Evolutionary conservation across 2,888 invertebrate genomes (phyloP).

Genomic region (Atherix ibis): DNA sequence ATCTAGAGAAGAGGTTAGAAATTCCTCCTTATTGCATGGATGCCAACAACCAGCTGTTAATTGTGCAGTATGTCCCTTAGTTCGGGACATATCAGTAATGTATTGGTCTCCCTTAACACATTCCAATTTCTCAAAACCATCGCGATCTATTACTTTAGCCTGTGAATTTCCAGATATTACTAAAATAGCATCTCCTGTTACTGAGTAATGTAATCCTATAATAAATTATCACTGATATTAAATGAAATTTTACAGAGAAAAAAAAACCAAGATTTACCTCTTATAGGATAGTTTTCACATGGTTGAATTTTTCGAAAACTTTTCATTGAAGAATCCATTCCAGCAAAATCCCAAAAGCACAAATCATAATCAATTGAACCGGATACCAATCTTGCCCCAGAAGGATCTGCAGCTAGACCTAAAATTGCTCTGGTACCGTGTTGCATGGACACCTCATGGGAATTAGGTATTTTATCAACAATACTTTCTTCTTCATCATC

Average conservation of each 20-base stretch:
- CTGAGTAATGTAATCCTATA: conserved; percentile 56
- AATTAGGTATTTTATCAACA: conserved; percentile 50
- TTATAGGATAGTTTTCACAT: conserved; percentile 90
- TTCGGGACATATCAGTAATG: conserved; percentile 81
- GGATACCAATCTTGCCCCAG: conserved; percentile 72
- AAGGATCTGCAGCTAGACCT: conserved; percentile 81
- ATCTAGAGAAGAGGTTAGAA: conserved; percentile 87
- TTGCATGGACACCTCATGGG: conserved; percentile 65
- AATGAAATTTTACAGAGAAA: not conserved
- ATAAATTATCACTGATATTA: not conserved
- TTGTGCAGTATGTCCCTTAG: conserved; percentile 88
- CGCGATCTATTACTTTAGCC: conserved; percentile 86
- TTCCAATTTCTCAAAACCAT: conserved; percentile 85
- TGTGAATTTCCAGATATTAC: conserved; percentile 85
- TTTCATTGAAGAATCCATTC: conserved; percentile 85
- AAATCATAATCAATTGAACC: conserved; percentile 95
- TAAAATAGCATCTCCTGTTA: conserved; percentile 84
- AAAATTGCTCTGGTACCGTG: conserved; percentile 84
- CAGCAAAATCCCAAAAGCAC: conserved; percentile 96
- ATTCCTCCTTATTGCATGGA: conserved; percentile 78
- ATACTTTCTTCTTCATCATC: conserved; percentile 33
- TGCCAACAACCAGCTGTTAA: conserved; percentile 88
- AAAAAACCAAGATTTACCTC: conserved; percentile 37
- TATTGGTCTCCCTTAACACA: conserved; percentile 94
- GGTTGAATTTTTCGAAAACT: conserved; percentile 89